Evolutionary conservation across 1,140 invertebrate species (phyloP).

Genomic region (Asobara japonica): DNA sequence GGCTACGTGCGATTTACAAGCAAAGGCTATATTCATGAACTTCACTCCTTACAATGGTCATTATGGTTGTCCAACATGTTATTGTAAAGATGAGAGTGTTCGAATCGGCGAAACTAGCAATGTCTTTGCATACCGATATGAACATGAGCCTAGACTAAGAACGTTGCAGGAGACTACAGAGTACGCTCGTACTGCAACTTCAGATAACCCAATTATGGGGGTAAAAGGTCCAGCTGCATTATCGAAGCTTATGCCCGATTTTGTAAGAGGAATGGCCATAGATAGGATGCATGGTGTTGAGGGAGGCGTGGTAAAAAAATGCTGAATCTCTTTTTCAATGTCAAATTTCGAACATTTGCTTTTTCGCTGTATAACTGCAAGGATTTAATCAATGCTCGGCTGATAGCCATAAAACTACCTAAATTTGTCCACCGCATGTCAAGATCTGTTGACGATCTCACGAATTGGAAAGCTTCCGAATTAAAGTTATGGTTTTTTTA

Average conservation of each 20-base stretch:
- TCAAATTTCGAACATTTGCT: constrained; percentile 1
- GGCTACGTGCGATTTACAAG: constrained; percentile 27
- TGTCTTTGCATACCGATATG: constrained; percentile 4
- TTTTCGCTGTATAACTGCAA: constrained; percentile 17
- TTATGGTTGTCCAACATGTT: constrained; percentile 15
- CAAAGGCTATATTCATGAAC: constrained; percentile 25
- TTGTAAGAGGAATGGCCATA: constrained; percentile 28
- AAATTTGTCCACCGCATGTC: constrained; percentile 39
- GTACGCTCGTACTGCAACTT: constrained; percentile 10
- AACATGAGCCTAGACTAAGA: constrained; percentile 10
- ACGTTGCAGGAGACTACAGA: neutral
- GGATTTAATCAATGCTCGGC: constrained; percentile 8
- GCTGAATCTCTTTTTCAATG: too few species aligned
- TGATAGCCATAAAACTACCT: constrained; percentile 32
- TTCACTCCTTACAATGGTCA: constrained; percentile 12
- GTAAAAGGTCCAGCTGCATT: constrained; percentile 28
- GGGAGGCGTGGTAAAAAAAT: constrained; percentile 23
- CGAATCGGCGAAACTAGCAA: neutral
- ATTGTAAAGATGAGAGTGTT: neutral
- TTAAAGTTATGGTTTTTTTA: constrained; percentile 29
- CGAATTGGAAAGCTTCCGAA: constrained; percentile 39
- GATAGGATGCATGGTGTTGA: constrained; percentile 31
- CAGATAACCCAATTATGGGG: constrained; percentile 3
- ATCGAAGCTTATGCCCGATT: constrained; percentile 22
- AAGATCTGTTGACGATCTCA: constrained; percentile 28